Evolutionary conservation across 2,797 vertebrate genomes (phyloP), one percentile per base, ranked within the genome.

Genomic region (Cyclopterus lumpus): DNA sequence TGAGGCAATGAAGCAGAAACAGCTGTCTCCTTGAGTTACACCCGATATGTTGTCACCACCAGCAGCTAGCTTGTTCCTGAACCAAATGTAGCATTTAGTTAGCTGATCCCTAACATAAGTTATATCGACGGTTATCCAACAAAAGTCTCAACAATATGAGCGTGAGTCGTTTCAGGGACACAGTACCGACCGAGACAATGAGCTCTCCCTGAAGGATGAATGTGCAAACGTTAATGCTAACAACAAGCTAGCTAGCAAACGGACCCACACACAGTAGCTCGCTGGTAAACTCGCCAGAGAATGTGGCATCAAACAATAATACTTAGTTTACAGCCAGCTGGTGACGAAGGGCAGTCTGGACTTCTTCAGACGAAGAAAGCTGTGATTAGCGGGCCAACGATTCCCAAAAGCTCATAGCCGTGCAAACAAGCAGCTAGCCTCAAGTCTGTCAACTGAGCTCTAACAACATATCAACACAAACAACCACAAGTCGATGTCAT

Each of bases 141-240:
- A 40, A 57, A 34, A 18, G 12, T 6, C 4, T 8, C 12, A 77
- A 54, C 62, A 4, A 64, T 59, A 78, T 12, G 75, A 64, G 67
- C 11, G 54, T 32, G 2, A 65, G 24, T 1, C 24, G 22, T 53
- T 5, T 55, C 16, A 59, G 18, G 53, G 44, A 48, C 24, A 55
- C 34, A 65, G 65, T 51, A 75, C 53, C 78, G 42, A 70, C 48
- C 53, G 44, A 85, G 48, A 84, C 82, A 83, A 89, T 78, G 54
- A 87, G 65, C 55, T 83, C 59, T 79, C 78, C 83, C 83, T 80
- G 86, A 79, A 73, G 73, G 61, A 88, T 83, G 73, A 85, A 85
- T 88, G 85, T 92, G 88, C 87, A 94, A 91, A 90, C 83, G 70
- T 84, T 80, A 73, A 81, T 58, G 93, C 91, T 93, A 93, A 91